Evolutionary conservation across 2,888 invertebrate genomes (phyloP).

Genomic region (Hydroisotoma schaefferi): DNA sequence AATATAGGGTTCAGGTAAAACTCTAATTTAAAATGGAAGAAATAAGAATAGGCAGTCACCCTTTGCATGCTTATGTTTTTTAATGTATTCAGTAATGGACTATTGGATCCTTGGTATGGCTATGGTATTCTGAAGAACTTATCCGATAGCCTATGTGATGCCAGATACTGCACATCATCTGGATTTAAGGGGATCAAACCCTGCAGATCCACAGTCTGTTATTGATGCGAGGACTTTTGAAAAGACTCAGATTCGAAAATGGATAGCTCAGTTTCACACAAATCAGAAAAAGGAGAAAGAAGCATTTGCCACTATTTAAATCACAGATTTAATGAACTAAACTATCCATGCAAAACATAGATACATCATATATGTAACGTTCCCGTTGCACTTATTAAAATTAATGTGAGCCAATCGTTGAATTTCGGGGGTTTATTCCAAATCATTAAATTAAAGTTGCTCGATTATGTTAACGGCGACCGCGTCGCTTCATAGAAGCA

Average conservation of each 20-base stretch:
- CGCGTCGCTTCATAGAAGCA: conserved; percentile 77
- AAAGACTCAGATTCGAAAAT: conserved; percentile 60
- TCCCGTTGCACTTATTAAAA: no score
- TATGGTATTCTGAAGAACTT: conserved; percentile 72
- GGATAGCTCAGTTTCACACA: conserved; percentile 55
- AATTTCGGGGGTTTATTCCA: no score
- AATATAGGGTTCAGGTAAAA: conserved; percentile 59
- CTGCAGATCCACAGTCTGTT: conserved; percentile 64
- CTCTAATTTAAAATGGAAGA: not conserved
- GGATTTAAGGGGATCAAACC: conserved; percentile 67
- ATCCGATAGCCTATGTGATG: conserved; percentile 65
- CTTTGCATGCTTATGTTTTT: not conserved
- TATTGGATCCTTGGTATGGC: conserved; percentile 81
- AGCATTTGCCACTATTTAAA: no score
- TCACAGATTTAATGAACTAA: no score
- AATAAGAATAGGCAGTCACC: not conserved
- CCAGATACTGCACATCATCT: conserved; percentile 82
- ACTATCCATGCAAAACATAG: no score
- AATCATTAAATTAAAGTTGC: no score
- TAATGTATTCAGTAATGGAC: conserved; percentile 65
- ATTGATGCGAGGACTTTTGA: conserved; percentile 62
- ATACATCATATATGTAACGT: no score
- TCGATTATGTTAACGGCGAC: conserved; percentile 58
- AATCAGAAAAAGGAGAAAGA: conserved; percentile 12
- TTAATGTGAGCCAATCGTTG: no score